These are phyloP conservation scores for Bombyx mandarina DNA, from an alignment of 1,140 invertebrate genomes.

Conservation along the genomic window DNA sequence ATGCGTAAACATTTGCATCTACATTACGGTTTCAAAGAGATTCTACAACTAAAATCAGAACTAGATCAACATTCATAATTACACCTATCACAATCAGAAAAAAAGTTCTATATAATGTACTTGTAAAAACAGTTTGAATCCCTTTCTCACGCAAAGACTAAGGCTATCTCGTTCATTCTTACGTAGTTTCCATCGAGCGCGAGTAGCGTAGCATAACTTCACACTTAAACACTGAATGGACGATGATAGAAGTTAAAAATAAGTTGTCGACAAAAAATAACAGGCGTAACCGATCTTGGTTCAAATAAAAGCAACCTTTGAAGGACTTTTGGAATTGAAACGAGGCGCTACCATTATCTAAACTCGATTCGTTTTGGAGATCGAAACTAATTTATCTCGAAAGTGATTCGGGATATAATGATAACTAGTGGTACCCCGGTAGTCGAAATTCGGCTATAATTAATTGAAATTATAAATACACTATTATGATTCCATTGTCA, in stretches of 20 bases:
- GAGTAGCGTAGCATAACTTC: neutral
- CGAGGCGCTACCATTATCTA: neutral
- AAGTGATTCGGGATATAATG: neutral
- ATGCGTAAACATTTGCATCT: too few species aligned
- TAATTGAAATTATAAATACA: too few species aligned
- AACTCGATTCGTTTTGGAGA: constrained; percentile 3
- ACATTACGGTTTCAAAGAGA: too few species aligned
- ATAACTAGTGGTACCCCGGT: too few species aligned
- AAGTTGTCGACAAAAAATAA: constrained; percentile 1
- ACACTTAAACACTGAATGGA: constrained; percentile 7
- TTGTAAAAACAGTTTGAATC: too few species aligned
- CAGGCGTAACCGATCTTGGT: constrained; percentile 5
- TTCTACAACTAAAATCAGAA: too few species aligned
- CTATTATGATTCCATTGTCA: too few species aligned
- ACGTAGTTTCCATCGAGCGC: neutral
- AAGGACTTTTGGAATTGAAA: neutral
- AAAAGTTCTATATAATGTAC: too few species aligned
- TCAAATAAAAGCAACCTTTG: constrained; percentile 5
- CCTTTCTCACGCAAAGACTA: neutral
- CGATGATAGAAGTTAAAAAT: constrained; percentile 4
- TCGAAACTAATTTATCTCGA: neutral
- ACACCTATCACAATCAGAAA: too few species aligned
- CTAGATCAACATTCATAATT: too few species aligned
- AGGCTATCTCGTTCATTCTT: neutral
- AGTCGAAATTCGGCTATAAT: too few species aligned